Evolutionary conservation across 1,140 invertebrate species (phyloP), one percentile per base, ranked within the genome.

Genomic region (Euglossa dilemma): DNA sequence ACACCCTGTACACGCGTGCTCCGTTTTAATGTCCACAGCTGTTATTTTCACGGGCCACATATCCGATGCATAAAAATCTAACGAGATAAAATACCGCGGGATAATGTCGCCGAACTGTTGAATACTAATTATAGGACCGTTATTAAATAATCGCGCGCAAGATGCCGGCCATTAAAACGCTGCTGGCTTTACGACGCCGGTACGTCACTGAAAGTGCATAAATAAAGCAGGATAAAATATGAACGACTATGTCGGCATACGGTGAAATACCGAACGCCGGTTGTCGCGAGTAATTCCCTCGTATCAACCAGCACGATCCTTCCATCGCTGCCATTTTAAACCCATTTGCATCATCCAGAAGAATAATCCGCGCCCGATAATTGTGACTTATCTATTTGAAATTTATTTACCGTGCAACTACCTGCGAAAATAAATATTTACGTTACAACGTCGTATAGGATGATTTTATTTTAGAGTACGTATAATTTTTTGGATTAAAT

Each of bases 91-190:
- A 80, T 66, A 75, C 73, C 69, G 64, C 47, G 56, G 6, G 47
- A 66, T 70, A 85, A 87, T 74, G 43, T 87, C 82, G 80, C 43
- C 54, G 73, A 85, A 85, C 66, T 43, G 63, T 61, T 78, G 67
- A 52, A 74, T 85, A 87, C 45, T 87, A 88, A 85, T 87, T 87
- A 78, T 73, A 80, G 16, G 52, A 57, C 36, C 52, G 59, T 87
- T 85, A 78, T 88, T 87, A 81, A 87, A 87, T 87, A 87, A 87
- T 87, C 72, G 50, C 25, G n/a, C 47, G 5, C 23, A 43, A 71
- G 61, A 72, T 47, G 25, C 45, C 59, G 50, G 16, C 50, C 71
- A 56, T 63, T 69, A 84, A 64, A 45, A 25, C 74, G 54, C 36
- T 72, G 64, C 57, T 47, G 63, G 56, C 59, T 85, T 88, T 87